Base-by-base conservation (phyloP, 2,113 vertebrate species). In the Tetraodon nigroviridis region DNA sequence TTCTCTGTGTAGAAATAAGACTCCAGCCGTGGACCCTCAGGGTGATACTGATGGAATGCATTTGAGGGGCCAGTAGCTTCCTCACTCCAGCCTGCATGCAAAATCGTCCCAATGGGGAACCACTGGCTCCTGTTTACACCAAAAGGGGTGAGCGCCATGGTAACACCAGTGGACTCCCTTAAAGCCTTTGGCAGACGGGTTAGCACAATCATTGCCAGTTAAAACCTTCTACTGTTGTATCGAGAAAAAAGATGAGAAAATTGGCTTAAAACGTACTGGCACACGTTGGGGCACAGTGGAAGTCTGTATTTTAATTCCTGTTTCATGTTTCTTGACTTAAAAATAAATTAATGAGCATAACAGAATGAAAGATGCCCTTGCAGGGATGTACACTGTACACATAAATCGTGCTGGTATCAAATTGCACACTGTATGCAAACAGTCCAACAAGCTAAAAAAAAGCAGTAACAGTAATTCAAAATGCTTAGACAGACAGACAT, bases 271-370 rank as follows among this genome's bases (percentile, higher is more conserved):
- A 78, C 75, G 65, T 70, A 45, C 79, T 85, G 83, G 75, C 74
- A 20, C 67, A 67, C 64, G 80, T 80, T 66, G 82, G 83, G 76
- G 75, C 80, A 78, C 73, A 71, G 67, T 78, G 65, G 67, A 84
- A 75, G 76, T 78, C 69, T 82, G 55, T 73, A 79, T 73, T 83
- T 75, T 65, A 78, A 78, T 82, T 87, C 62, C 64, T 80, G 69
- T 88, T 88, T 88, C 78, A 87, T 87, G 77, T 87, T 88, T 84
- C 67, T 71, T 76, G 69, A 86, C 77, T 85, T 82, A 58, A 64
- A 88, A 91, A 89, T 78, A 79, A 88, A 90, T 89, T 86, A 85
- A 86, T 88, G 84, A 75, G 84, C 83, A 78, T 87, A 70, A 79
- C 80, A 69, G 63, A 74, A 75, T 75, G 71, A 67, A 68, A 83